Evolutionary conservation across 2,888 invertebrate genomes (phyloP), one percentile per base, ranked within the genome.

Genomic region (Dicranocentrus wangi): DNA sequence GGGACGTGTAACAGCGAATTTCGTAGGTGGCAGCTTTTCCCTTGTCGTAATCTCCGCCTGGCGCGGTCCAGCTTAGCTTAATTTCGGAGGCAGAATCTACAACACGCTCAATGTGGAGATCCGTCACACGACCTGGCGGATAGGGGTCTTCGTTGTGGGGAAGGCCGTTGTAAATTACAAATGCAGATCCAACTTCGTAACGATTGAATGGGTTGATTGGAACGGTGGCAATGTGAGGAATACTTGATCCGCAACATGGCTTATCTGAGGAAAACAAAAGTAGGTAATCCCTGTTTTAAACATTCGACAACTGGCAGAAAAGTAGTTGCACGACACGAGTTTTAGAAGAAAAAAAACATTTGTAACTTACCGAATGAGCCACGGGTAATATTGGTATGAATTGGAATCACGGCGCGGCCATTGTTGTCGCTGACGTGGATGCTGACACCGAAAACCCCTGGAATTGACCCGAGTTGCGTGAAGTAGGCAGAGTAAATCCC

Each of bases 401-500:
- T 84, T 8, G 87, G 87, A 17, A 86, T 83, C 19, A 85, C 85
- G 15, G 87, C 86, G 60, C 87, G 82, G 28, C 87, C 87, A 25
- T 83, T 72, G 63, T 87, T 87, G 73, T 87, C 87, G 66, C 85
- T 84, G 23, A 88, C 87, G 21, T 86, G 79, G n/a, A 89, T 86
- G 1, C 85, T 87, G 19, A 89, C 87, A 68, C 87, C 87, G 84
- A 89, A 89, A 47, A 85, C 84, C 42, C 87, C 87, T 61, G 80
- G 80, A 76, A 75, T 85, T 10, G 83, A 71, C 10, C 86, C 86
- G 39, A 88, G 86, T 32, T 87, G 84, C 43, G 88, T 87, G 82
- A 88, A 88, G 83, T 88, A 89, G 3, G 88, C 87, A 3, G 89
- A 89, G 83, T 89, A 90, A 27, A 88, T 87, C 13, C 89, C 89